Conservation (phyloP, 2,888 invertebrate genomes). For the Watsonalla cultraria region DNA sequence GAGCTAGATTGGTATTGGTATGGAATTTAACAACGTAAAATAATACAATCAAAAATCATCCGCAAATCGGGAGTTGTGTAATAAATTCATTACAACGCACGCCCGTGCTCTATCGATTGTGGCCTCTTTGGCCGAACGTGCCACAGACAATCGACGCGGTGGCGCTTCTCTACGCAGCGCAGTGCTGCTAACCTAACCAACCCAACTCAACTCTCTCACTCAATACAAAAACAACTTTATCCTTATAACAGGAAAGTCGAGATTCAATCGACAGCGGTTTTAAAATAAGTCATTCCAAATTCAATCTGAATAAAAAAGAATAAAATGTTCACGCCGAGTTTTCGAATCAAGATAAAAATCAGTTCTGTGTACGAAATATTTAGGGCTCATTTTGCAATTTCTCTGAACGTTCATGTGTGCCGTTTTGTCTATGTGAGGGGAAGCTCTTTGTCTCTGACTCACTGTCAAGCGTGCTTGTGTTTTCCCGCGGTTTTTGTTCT, state of each 20-base stretch:
- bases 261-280: constrained; percentile 14
- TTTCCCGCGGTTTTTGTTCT: constrained; percentile 78
- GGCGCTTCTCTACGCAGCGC: constrained; percentile 73
- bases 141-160: constrained; percentile 74
- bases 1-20: too few relatives aligned
- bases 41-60: constrained; percentile 22
- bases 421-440: constrained; percentile 53
- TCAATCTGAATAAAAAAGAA: constrained; percentile 38
- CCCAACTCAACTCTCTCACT: neutral
- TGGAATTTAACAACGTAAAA: neutral
- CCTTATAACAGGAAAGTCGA: constrained; percentile 11
- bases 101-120: constrained; percentile 77
- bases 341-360: constrained; percentile 31
- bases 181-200: constrained; percentile 10
- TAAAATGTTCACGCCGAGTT: constrained; percentile 54
- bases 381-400: constrained; percentile 29
- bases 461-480: constrained; percentile 76
- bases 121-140: constrained; percentile 74
- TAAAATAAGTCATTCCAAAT: constrained; percentile 28
- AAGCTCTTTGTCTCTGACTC: constrained; percentile 74
- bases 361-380: constrained; percentile 28
- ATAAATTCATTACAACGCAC: constrained; percentile 77
- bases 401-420: constrained; percentile 31
- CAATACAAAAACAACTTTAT: constrained; percentile 20
- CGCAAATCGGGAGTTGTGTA: constrained; percentile 55